phyloP scores from a whole-genome alignment of 2,888 invertebrate species.

The Philopedon plagiatum region DNA sequence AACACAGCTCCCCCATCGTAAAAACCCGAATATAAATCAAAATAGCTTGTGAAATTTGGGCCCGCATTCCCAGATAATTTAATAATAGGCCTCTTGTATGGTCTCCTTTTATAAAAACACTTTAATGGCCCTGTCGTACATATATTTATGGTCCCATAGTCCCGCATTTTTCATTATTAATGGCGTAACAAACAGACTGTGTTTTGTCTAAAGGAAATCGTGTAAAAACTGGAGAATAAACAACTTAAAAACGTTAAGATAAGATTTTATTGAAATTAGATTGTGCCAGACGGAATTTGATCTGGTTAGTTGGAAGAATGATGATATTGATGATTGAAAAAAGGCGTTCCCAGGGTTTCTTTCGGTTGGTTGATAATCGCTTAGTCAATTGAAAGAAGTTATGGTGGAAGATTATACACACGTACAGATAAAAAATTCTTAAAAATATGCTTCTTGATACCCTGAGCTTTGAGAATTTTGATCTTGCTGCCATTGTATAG shows the following conservation, averaged over 20 bases:
- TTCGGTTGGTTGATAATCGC: too few relatives aligned
- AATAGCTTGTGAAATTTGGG: slow-evolving; percentile 9
- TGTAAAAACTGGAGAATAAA: background rate
- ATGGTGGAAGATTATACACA: too few relatives aligned
- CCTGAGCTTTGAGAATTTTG: too few relatives aligned
- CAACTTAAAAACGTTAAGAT: slow-evolving; percentile 1
- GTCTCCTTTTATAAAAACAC: slow-evolving; percentile 18
- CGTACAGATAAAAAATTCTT: too few relatives aligned
- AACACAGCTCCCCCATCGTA: slow-evolving; percentile 22
- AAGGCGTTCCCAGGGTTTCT: too few relatives aligned
- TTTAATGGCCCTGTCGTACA: slow-evolving; percentile 12
- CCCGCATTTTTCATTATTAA: background rate
- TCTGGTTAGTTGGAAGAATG: background rate
- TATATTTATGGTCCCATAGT: slow-evolving; percentile 25
- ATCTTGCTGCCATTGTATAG: too few relatives aligned
- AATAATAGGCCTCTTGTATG: slow-evolving; percentile 27
- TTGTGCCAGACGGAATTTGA: background rate
- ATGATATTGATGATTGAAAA: too few relatives aligned
- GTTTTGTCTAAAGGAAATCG: slow-evolving; percentile 1
- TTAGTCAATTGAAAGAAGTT: too few relatives aligned
- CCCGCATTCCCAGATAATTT: slow-evolving; percentile 39
- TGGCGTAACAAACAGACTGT: slow-evolving; percentile 4
- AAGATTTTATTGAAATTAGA: background rate
- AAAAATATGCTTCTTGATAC: too few relatives aligned
- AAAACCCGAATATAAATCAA: slow-evolving; percentile 15